Percentiles rank a stretch among this genome's conserved stretches.
These are phyloP conservation scores for Vanessa tameamea DNA, from an alignment of 1,140 invertebrate species.

Conservation along the genomic window DNA sequence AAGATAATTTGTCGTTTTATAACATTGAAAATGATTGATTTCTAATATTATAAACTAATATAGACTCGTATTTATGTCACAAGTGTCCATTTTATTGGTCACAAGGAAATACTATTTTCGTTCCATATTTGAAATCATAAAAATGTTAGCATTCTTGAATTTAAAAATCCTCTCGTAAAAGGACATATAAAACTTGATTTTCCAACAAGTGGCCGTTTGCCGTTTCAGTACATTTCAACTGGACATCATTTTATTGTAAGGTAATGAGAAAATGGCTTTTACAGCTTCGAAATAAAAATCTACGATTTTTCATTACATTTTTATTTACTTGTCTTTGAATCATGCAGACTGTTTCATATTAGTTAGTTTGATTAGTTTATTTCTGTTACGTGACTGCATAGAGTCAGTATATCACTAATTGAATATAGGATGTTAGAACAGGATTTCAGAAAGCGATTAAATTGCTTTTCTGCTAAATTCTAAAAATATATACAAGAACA, in stretches of 20 bases:
- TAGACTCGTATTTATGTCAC: not conserved
- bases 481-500: too few species aligned
- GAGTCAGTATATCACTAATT: too few species aligned
- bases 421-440: too few species aligned
- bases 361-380: too few species aligned
- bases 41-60: too few species aligned
- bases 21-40: too few species aligned
- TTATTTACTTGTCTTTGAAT: not conserved
- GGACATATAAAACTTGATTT: constrained; percentile 35
- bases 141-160: constrained; percentile 8
- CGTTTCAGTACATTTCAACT: constrained; percentile 25
- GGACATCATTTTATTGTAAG: constrained; percentile 18
- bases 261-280: constrained; percentile 28
- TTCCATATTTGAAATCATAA: constrained; percentile 5
- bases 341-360: too few species aligned
- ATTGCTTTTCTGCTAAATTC: too few species aligned
- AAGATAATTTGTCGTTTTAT: too few species aligned
- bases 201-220: constrained; percentile 32
- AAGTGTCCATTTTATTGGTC: not conserved
- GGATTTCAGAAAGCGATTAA: too few species aligned
- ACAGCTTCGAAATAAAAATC: constrained; percentile 18
- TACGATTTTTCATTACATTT: not conserved
- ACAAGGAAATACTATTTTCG: not conserved
- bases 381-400: too few species aligned
- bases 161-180: not conserved